Percentiles rank a stretch among this genome's conserved stretches.
Evolutionary conservation across 2,113 vertebrate species (phyloP).

Genomic region (Synodontis membranacea): DNA sequence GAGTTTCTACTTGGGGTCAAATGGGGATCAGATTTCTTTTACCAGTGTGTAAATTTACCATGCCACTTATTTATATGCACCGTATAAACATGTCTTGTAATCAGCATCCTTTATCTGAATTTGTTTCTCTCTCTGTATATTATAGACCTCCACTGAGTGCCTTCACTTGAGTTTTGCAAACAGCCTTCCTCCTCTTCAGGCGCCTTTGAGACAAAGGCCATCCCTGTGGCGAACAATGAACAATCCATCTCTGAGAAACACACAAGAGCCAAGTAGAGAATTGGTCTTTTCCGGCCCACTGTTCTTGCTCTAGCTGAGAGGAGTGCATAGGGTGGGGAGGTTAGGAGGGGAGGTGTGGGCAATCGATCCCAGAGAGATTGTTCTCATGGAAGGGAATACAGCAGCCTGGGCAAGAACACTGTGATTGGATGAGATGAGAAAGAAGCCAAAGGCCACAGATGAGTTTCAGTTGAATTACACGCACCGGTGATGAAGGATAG

Average conservation of each 20-base stretch:
- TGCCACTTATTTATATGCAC: background rate
- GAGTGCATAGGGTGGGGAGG: slow-evolving; percentile 21
- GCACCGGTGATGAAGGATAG: slow-evolving; percentile 26
- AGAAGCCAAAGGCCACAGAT: slow-evolving; percentile 35
- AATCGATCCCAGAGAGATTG: slow-evolving; percentile 34
- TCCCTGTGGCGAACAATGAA: slow-evolving; percentile 75
- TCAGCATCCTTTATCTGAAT: background rate
- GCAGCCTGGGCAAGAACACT: slow-evolving; percentile 21
- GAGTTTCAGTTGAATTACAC: slow-evolving; percentile 42
- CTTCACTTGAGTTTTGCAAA: slow-evolving; percentile 55
- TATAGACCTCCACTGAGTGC: slow-evolving; percentile 49
- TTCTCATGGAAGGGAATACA: slow-evolving; percentile 24
- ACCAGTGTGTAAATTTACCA: background rate
- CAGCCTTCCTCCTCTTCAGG: slow-evolving; percentile 66
- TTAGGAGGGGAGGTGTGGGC: slow-evolving; percentile 11
- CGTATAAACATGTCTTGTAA: background rate
- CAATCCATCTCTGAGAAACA: slow-evolving; percentile 73
- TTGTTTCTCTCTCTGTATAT: slow-evolving; percentile 33
- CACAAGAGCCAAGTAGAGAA: slow-evolving; percentile 64
- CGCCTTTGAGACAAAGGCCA: slow-evolving; percentile 72
- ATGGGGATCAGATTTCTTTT: no score
- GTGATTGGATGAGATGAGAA: slow-evolving; percentile 5
- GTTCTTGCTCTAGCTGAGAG: slow-evolving; percentile 59
- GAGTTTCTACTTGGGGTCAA: background rate
- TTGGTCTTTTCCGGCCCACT: slow-evolving; percentile 63